Base-by-base conservation (phyloP, 1,140 invertebrate species). In the Trichogramma pretiosum region DNA sequence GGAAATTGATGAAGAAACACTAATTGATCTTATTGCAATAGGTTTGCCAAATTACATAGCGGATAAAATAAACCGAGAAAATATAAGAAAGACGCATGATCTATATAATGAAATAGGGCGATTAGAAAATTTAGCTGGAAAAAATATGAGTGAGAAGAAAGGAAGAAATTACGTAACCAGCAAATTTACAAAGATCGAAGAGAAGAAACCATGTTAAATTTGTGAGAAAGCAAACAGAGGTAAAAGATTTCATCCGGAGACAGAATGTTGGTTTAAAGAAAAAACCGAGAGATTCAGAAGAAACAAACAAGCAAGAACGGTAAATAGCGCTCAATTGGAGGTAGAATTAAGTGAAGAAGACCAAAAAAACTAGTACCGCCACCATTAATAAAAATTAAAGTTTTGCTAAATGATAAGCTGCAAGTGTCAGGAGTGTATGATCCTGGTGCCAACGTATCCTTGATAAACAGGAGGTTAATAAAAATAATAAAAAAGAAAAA, bases 381-480 rank as follows among this genome's bases (percentile, higher is more conserved):
- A 22, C 46, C 38, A 35, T 24, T 48, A 32, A 48, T 48, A 5
- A 34, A 34, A 34, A 34, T 14, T 34, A 14, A 34, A 5, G 32
- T 34, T n/a, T 10, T 35, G 21, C 16, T 48, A n/a, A 23, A 41
- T 26, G 39, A 36, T 24, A 19, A 26, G 19, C 32, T 49, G 32
- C 5, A 50, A 30, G 35, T 36, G 24, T 43, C 5, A 50, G 41
- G 48, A 30, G 13, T 50, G n/a, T 50, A 50, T 44, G 40, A 50
- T 37, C 48, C 40, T 16, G 48, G 48, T 9, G 43, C 48, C 36
- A 22, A 50, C 11, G 23, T 50, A n/a, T 43, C 48, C 30, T 11
- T 50, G 22, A 30, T 50, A 43, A 50, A 43, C 40, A 43, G 32
- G 17, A 50, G n/a, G 21, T 23, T 50, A 30, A 28, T 50, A 50